Conservation (phyloP, 2,113 vertebrate genomes). For the Martes martes region DNA sequence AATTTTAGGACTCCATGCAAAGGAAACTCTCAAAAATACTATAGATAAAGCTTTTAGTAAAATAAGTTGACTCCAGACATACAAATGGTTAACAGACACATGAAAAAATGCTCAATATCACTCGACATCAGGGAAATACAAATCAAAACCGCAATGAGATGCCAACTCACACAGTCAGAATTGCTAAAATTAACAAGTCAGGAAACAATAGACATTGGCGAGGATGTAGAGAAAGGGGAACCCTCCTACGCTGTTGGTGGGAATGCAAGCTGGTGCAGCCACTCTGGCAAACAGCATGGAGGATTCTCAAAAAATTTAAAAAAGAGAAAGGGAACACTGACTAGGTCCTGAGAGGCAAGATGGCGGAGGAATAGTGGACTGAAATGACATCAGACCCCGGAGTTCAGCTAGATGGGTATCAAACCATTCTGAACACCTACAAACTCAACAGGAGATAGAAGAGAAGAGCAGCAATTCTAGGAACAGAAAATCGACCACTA, state of each 20-base stretch:
- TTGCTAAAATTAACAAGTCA: not conserved
- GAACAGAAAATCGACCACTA: no score
- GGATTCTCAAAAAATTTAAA: not conserved
- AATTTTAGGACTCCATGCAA: not conserved
- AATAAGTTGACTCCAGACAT: not conserved
- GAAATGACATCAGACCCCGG: no score
- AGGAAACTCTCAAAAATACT: not conserved
- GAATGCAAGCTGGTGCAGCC: not conserved
- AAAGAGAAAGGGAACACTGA: no score
- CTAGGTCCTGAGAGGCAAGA: no score
- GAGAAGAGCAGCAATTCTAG: no score
- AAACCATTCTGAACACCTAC: no score
- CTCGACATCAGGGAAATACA: not conserved
- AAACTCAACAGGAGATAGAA: no score
- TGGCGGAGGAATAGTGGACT: no score
- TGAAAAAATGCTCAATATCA: not conserved
- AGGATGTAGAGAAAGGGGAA: not conserved
- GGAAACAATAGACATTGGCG: not conserved
- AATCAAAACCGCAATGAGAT: not conserved
- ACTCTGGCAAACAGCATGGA: not conserved
- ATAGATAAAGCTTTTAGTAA: not conserved
- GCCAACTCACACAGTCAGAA: not conserved
- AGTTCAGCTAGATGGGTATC: no score
- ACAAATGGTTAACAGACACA: not conserved
- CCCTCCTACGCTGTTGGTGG: not conserved